phyloP scores from a whole-genome alignment of 2,113 vertebrate genomes.

The Oreochromis spilurus region DNA sequence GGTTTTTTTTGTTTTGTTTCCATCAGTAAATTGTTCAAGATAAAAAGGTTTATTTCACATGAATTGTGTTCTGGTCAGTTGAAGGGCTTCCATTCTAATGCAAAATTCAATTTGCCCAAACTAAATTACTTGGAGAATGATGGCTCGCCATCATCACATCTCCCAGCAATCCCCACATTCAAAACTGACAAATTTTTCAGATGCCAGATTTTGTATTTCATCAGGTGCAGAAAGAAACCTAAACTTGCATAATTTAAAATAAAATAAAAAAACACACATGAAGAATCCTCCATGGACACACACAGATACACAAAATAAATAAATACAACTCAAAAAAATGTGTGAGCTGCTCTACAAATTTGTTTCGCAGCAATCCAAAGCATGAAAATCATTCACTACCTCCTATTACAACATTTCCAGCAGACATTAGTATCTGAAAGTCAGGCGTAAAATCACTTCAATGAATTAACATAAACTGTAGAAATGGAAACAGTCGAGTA shows the following conservation, averaged over 20 bases:
- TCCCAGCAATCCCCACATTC: neutral
- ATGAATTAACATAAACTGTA: neutral
- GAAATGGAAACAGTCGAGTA: neutral
- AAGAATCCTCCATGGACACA: neutral
- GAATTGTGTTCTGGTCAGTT: neutral
- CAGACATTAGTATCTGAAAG: neutral
- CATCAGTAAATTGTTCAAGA: neutral
- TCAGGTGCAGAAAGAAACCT: neutral
- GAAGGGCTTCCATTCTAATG: neutral
- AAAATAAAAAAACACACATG: neutral
- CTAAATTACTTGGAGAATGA: neutral
- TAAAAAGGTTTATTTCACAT: neutral
- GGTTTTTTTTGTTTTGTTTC: rapidly evolving
- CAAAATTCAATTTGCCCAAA: neutral
- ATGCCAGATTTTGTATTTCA: neutral
- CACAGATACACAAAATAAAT: neutral
- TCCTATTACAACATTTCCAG: neutral
- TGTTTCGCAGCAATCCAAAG: neutral
- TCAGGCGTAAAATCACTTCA: neutral
- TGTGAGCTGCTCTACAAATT: neutral
- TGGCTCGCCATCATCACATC: neutral
- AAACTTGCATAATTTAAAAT: neutral
- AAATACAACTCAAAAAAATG: neutral
- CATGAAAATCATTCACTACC: neutral
- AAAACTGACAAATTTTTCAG: neutral